phyloP scores from a whole-genome alignment of 2,113 vertebrate species.

The Asarcornis scutulata region DNA sequence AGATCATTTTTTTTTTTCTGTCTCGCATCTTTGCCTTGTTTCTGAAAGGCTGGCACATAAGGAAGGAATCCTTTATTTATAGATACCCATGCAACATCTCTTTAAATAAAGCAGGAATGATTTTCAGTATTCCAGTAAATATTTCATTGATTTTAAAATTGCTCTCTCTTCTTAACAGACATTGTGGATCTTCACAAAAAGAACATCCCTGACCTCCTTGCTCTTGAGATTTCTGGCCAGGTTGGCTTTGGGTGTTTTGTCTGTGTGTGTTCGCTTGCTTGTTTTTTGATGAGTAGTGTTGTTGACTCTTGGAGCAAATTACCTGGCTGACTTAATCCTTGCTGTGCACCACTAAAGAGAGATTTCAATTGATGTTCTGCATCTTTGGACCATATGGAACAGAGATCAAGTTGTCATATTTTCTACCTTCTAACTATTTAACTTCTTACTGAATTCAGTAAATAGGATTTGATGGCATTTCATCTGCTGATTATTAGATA shows the following conservation, averaged over 20 bases:
- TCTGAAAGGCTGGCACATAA: slow-evolving; percentile 46
- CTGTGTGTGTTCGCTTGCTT: not conserved
- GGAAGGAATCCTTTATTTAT: slow-evolving; percentile 57
- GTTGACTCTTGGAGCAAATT: slow-evolving; percentile 20
- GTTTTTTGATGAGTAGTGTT: not conserved
- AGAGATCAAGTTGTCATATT: not conserved
- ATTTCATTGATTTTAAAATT: slow-evolving; percentile 71
- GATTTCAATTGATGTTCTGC: not conserved
- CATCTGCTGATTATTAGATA: not conserved
- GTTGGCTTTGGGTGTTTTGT: not conserved
- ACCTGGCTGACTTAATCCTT: not conserved
- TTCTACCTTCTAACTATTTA: slow-evolving; percentile 34
- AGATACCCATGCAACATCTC: slow-evolving; percentile 38
- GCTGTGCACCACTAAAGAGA: not conserved
- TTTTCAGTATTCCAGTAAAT: slow-evolving; percentile 49
- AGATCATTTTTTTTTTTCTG: slow-evolving; percentile 69
- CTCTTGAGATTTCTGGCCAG: not conserved
- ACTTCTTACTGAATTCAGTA: slow-evolving; percentile 3
- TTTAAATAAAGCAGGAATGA: slow-evolving; percentile 45
- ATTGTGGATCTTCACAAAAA: slow-evolving; percentile 26
- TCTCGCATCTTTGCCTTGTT: slow-evolving; percentile 62
- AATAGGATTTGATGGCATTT: not conserved
- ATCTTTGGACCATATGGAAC: slow-evolving; percentile 8
- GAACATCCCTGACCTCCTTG: slow-evolving; percentile 31
- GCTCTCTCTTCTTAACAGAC: slow-evolving; percentile 52